Evolutionary conservation across 2,888 invertebrate species (phyloP), one percentile per base, ranked within the genome.

Genomic region (Trachelus troglodyta): DNA sequence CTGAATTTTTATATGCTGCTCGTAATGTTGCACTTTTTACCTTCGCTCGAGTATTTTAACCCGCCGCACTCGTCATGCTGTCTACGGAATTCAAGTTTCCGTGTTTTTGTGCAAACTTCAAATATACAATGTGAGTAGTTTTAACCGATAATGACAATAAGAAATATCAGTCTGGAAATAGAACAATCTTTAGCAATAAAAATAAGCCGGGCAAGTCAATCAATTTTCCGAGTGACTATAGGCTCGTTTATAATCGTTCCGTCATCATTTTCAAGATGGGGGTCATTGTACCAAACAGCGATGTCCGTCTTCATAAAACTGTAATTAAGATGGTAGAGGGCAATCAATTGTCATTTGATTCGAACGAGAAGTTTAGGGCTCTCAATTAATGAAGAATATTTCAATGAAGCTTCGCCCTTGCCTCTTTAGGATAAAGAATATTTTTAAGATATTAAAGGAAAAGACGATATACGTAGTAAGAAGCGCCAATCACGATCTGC

Each of bases 261-360:
- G 71, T 33, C 71, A 34, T 33, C 34, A 33, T 71, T 71, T 71
- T 34, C 30, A 34, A 34, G 11, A 71, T 33, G 31, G 71, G 34
- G 71, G 33, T 34, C 33, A 30, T 71, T 34, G 71, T 33, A 71
- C 71, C 33, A 71, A 15, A 34, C 71, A 30, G 31, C 23, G 56
- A 76, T 74, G 79, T 77, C 79, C 56, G 68, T 79, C 79, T 79
- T 79, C 79, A 76, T 79, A 69, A 74, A 76, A 56, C 40, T 31
- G 56, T 74, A 79, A 79, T 79, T 79, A 79, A 79, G 30, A 68
- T 76, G 73, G 68, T 73, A 34, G 34, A 74, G 76, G 30, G 35
- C 74, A 37, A 76, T 77, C 76, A 79, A 79, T 79, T 74, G 76
- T 79, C 76, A 74, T 79, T 40, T 71, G 73, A 78, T 76, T 76